phyloP scores from a whole-genome alignment of 2,797 vertebrate species.

The Gallinago nigripennis region DNA sequence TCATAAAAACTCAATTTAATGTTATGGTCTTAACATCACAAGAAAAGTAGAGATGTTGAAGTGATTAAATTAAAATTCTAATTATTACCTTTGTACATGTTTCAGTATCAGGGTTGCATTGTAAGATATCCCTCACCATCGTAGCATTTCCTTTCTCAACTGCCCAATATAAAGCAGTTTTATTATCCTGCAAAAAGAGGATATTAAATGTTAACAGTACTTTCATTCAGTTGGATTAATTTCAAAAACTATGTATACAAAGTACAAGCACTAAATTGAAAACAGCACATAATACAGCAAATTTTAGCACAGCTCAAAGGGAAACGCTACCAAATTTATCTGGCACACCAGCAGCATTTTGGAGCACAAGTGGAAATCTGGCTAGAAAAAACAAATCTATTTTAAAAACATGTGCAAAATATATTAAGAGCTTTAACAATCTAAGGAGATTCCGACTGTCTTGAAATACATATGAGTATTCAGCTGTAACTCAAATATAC shows the following conservation, averaged over 20 bases:
- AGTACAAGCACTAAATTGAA: neutral
- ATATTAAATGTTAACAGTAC: neutral
- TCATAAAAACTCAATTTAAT: neutral
- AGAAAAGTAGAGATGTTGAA: neutral
- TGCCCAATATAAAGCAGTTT: constrained; percentile 96
- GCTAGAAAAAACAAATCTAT: neutral
- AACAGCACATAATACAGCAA: neutral
- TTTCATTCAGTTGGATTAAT: neutral
- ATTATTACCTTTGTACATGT: constrained; percentile 91
- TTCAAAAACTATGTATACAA: neutral
- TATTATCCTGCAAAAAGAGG: constrained; percentile 84
- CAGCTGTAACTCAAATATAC: neutral
- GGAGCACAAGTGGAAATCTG: neutral
- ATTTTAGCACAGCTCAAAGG: neutral
- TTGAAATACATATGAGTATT: neutral
- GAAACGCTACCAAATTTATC: neutral
- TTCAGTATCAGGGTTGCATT: constrained; percentile 96
- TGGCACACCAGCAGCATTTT: neutral
- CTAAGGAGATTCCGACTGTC: neutral
- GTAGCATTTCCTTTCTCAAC: constrained; percentile 97
- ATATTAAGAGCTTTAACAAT: neutral
- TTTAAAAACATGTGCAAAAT: neutral
- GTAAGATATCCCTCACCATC: constrained; percentile 96
- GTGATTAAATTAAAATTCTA: neutral
- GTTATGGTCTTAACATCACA: neutral